Evolutionary conservation across 2,113 vertebrate genomes (phyloP).

Genomic region (Cygnus buccinator): DNA sequence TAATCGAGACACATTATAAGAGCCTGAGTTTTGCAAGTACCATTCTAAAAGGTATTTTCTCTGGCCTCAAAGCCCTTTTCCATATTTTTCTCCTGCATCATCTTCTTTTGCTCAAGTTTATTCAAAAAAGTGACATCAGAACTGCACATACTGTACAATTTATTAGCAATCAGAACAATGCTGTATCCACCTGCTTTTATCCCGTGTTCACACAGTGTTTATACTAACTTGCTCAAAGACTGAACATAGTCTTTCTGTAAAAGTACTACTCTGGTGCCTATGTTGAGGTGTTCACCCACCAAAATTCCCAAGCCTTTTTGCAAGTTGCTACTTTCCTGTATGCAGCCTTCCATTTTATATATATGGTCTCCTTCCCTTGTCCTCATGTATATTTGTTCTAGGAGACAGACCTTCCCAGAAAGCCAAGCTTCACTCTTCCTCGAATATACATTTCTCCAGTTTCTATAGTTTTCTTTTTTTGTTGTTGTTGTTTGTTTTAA

Average conservation of each 20-base stretch:
- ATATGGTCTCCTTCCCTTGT: neutral
- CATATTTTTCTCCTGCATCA: neutral
- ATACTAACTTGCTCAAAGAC: neutral
- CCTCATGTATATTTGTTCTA: neutral
- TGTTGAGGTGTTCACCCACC: neutral
- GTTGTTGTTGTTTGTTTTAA: neutral
- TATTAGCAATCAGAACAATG: neutral
- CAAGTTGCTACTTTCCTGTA: neutral
- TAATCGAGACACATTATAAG: neutral
- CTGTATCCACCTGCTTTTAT: neutral
- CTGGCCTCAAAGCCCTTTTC: neutral
- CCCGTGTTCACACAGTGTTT: neutral
- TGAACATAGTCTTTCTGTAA: neutral
- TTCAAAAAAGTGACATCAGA: neutral
- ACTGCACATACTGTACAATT: neutral
- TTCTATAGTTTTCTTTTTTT: neutral
- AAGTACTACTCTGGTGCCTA: neutral
- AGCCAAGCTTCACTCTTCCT: neutral
- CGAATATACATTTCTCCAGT: neutral
- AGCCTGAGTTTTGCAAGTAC: neutral
- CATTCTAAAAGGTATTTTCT: neutral
- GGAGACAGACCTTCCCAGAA: neutral
- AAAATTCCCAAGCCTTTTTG: neutral
- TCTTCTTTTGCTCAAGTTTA: neutral
- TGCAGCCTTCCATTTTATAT: neutral